Conservation (phyloP, 2,888 invertebrate species). For the Coecobrya sp. region DNA sequence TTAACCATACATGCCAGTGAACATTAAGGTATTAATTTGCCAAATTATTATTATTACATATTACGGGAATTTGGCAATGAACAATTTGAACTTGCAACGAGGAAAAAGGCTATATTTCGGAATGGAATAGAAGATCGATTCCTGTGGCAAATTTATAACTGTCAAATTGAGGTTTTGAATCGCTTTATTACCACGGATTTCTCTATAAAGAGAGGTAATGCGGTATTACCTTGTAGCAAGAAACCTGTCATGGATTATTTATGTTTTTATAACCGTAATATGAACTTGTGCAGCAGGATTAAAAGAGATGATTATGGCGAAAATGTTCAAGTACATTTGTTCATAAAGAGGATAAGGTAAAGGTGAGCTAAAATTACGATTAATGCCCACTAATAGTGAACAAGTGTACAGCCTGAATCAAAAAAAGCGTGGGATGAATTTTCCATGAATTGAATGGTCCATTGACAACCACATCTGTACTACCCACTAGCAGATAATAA, state of each 20-base stretch:
- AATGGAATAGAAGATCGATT: conserved; percentile 16
- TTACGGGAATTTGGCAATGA: conserved; percentile 4
- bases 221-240: not conserved
- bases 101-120: not conserved
- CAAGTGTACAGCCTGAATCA: not conserved
- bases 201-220: not conserved
- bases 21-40: not conserved
- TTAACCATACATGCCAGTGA: not conserved
- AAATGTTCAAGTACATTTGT: not conserved
- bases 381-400: not conserved
- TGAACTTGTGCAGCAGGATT: not conserved
- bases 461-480: conserved; percentile 36
- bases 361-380: conserved; percentile 49
- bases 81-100: not conserved
- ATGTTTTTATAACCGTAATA: conserved; percentile 50
- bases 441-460: conserved; percentile 66
- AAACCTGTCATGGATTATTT: conserved; percentile 66
- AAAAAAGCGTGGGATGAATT: conserved; percentile 6
- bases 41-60: not conserved
- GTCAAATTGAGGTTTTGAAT: conserved; percentile 54
- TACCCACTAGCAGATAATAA: not conserved
- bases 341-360: not conserved
- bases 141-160: conserved; percentile 54
- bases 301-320: not conserved
- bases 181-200: too few relatives aligned